Conservation (phyloP, 2,797 vertebrate species). For the Mus spretus region DNA sequence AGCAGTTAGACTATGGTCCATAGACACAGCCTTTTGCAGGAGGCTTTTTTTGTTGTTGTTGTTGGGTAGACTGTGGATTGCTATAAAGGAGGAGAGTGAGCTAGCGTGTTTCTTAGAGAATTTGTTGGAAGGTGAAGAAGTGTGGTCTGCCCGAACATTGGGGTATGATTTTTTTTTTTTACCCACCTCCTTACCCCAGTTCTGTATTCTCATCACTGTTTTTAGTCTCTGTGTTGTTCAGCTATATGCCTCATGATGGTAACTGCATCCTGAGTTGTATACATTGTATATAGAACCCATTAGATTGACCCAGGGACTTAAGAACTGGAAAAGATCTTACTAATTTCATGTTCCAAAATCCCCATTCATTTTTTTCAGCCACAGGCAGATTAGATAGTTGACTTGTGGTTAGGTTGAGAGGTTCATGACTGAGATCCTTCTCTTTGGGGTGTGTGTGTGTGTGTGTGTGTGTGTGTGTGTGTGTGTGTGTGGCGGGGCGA, state of each 20-base stretch:
- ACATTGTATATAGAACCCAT: neutral
- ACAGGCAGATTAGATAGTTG: conserved; percentile 41
- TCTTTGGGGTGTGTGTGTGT: neutral
- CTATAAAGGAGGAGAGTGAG: conserved; percentile 38
- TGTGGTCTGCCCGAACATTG: neutral
- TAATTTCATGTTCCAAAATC: conserved; percentile 52
- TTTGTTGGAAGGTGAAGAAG: conserved; percentile 7
- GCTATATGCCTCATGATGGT: neutral
- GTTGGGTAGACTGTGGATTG: conserved; percentile 31
- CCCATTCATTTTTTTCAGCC: conserved; percentile 18
- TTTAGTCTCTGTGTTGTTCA: conserved; percentile 5
- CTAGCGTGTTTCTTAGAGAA: conserved; percentile 43
- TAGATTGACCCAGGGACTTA: conserved; percentile 63
- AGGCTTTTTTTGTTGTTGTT: neutral
- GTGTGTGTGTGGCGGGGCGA: neutral
- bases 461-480: neutral
- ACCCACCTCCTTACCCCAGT: neutral
- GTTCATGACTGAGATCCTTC: conserved; percentile 44
- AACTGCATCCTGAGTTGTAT: neutral
- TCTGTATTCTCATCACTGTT: neutral
- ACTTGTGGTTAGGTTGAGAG: neutral
- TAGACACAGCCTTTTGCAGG: neutral
- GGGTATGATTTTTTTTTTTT: neutral
- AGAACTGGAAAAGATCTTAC: conserved; percentile 46
- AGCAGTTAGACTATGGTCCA: neutral